Evolutionary conservation across 2,797 vertebrate genomes (phyloP), one percentile per base, ranked within the genome.

Genomic region (Poliocrania exsul): DNA sequence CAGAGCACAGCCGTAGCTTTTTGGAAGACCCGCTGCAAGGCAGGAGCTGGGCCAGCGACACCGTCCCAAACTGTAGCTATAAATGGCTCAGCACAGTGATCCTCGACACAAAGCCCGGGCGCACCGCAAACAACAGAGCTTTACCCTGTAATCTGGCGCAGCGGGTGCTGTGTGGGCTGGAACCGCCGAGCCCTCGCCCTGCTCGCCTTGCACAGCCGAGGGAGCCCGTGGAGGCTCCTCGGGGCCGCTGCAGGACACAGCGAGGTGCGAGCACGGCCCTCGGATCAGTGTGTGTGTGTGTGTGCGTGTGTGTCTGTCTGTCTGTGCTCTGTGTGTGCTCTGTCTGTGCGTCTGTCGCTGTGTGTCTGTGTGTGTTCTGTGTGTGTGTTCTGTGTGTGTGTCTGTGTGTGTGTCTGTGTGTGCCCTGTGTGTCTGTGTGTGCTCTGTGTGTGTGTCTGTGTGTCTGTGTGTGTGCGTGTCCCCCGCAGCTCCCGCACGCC

Each of bases 71-170:
- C 70, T 21, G 87, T 25, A 58, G 80, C 91, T 97, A 96, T 96
- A 96, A 97, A 95, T 91, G 92, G 93, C 94, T 95, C 74, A 13
- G 88, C 75, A 73, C 44, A 86, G 81, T 70, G 81, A 92, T 51
- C 79, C 82, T 82, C 61, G n/a, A 93, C 75, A 92, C 93, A 90
- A 88, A 97, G 89, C 88, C 88, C n/a, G 62, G 51, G 50, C 77
- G 42, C 3, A 6, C 79, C 64, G 84, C 72, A 64, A 65, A 88
- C 90, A 75, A 62, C 78, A 16, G 60, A 54, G 19, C 49, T 82
- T 80, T 62, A 58, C 47, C 72, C 82, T 16, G 57, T 7, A 2
- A 35, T 62, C 15, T 3, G 3, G 65, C 33, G 79, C 60, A 54
- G 47, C 3, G 56, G 38, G 64, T 2, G 25, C 60, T 23, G 3